phyloP scores from a whole-genome alignment of 2,113 vertebrate genomes.

The Coreoperca whiteheadi region DNA sequence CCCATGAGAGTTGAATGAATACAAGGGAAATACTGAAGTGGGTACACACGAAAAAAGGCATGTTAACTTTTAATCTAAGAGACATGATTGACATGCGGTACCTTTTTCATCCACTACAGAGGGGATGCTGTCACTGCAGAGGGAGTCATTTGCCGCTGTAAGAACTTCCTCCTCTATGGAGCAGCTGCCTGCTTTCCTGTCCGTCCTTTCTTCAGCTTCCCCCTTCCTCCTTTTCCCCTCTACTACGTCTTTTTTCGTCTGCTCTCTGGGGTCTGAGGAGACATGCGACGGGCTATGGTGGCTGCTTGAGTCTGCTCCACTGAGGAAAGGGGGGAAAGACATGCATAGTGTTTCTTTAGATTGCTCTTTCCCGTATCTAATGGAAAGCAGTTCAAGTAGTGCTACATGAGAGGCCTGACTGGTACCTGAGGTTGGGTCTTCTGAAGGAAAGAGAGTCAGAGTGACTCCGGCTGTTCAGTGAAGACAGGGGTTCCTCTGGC shows the following conservation, averaged over 20 bases:
- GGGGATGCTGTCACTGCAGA: conserved; percentile 86
- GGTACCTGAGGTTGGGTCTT: conserved; percentile 87
- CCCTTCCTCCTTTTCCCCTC: conserved; percentile 81
- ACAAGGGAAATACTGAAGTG: background rate
- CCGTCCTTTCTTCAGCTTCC: conserved; percentile 75
- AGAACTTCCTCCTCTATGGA: conserved; percentile 88
- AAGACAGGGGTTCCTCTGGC: conserved; percentile 79
- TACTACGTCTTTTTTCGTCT: conserved; percentile 72
- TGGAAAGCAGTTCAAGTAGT: background rate
- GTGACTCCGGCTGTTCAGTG: conserved; percentile 85
- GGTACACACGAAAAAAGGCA: background rate
- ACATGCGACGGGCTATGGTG: conserved; percentile 83
- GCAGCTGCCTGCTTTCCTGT: conserved; percentile 80
- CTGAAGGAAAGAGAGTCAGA: conserved; percentile 88
- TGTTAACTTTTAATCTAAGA: background rate
- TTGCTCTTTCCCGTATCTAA: background rate
- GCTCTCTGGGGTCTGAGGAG: conserved; percentile 82
- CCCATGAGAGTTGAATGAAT: background rate
- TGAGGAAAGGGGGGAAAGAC: conserved; percentile 27
- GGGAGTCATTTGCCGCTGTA: conserved; percentile 86
- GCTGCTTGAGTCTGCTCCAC: conserved; percentile 80
- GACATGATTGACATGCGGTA: conserved; percentile 35
- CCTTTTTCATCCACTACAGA: conserved; percentile 91
- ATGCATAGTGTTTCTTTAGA: background rate
- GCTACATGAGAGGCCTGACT: background rate